phyloP scores from a whole-genome alignment of 2,888 invertebrate species.

The Euphydryas editha region DNA sequence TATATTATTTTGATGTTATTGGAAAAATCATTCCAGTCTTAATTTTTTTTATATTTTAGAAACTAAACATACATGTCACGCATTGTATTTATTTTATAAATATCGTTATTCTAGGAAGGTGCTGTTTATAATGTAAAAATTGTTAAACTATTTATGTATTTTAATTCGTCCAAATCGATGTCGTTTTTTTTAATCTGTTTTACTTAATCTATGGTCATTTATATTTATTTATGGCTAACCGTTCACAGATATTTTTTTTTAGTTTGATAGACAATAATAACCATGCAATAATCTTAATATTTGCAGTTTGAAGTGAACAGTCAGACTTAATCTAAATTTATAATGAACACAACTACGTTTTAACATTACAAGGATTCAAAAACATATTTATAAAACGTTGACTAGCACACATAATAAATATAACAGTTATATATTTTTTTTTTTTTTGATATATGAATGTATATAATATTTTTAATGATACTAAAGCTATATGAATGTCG shows the following conservation, averaged over 20 bases:
- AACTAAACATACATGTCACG: not conserved
- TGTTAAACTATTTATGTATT: slow-evolving; percentile 28
- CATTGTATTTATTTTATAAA: not conserved
- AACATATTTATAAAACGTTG: slow-evolving; percentile 10
- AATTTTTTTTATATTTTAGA: not conserved
- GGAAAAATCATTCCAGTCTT: slow-evolving; percentile 28
- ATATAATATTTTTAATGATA: slow-evolving; percentile 8
- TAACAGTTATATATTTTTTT: slow-evolving; percentile 2
- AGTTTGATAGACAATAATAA: not conserved
- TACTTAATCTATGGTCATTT: slow-evolving; percentile 17
- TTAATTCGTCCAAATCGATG: slow-evolving; percentile 47
- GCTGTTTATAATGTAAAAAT: slow-evolving; percentile 23
- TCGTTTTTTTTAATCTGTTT: slow-evolving; percentile 5
- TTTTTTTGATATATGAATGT: too few species aligned
- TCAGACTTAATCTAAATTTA: slow-evolving; percentile 10
- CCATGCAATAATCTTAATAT: not conserved
- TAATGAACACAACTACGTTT: slow-evolving; percentile 13
- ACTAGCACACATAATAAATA: slow-evolving; percentile 17
- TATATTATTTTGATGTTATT: slow-evolving; percentile 20
- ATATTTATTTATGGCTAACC: slow-evolving; percentile 9
- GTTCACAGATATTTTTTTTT: not conserved
- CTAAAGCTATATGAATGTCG: slow-evolving; percentile 26
- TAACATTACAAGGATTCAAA: slow-evolving; percentile 16
- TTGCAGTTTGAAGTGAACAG: not conserved
- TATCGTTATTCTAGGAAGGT: slow-evolving; percentile 17